These are phyloP conservation scores for Lutjanus erythropterus DNA, from an alignment of 2,113 vertebrate genomes.

Conservation along the genomic window DNA sequence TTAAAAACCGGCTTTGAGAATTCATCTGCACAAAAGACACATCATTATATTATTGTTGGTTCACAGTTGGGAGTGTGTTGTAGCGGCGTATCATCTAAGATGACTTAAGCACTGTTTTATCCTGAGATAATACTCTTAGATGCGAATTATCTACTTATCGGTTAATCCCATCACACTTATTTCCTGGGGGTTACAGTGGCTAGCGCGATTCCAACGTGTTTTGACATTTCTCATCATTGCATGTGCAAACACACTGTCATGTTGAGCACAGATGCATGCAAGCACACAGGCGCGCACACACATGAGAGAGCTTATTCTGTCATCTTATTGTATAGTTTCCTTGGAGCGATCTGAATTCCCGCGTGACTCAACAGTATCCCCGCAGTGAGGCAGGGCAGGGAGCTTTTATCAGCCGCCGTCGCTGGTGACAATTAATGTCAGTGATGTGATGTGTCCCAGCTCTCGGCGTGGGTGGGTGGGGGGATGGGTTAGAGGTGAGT, in stretches of 20 bases:
- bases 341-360: constrained; percentile 44
- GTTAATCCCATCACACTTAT: constrained; percentile 71
- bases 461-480: constrained; percentile 41
- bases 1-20: constrained; percentile 24
- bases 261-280: constrained; percentile 15
- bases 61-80: constrained; percentile 42
- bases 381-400: constrained; percentile 29
- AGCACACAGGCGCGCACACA: neutral
- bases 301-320: constrained; percentile 6
- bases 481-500: constrained; percentile 73
- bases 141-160: constrained; percentile 68
- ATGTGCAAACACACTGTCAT: constrained; percentile 44
- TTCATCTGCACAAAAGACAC: constrained; percentile 31
- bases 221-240: constrained; percentile 55
- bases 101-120: constrained; percentile 67
- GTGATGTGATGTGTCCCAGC: constrained; percentile 71
- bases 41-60: constrained; percentile 53
- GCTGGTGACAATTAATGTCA: constrained; percentile 82
- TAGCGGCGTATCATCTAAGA: constrained; percentile 38
- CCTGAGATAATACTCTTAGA: constrained; percentile 65
- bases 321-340: constrained; percentile 36
- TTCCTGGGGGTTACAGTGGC: constrained; percentile 58
- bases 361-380: constrained; percentile 49
- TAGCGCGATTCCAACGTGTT: constrained; percentile 63
- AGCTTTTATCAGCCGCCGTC: constrained; percentile 69